Base-by-base conservation (phyloP, 2,888 invertebrate species). In the Eupithecia abbreviata region DNA sequence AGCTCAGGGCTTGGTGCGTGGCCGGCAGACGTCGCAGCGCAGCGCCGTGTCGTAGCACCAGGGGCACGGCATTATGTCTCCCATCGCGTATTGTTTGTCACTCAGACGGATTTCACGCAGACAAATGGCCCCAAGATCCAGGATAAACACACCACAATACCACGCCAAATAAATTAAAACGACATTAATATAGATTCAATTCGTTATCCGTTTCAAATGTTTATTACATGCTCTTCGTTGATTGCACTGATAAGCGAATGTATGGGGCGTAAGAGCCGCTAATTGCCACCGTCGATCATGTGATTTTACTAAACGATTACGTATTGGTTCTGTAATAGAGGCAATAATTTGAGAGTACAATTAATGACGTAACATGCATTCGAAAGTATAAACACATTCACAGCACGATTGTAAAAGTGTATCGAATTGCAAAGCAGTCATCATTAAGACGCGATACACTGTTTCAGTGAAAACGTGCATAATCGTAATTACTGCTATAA, bases 81-180 rank as follows among this genome's bases (percentile, higher is more conserved):
- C 83, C 79, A 82, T 83, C 77, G 86, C 85, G 88, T 89, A 95
- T 95, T 95, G 94, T 95, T 90, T 91, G 94, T 93, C 94, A 94
- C 91, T 95, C 94, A 93, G 84, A 79, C 82, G 85, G 88, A 89
- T 89, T 91, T 91, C 92, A 88, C 88, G 85, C 88, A 91, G 94
- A 94, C 94, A 94, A 95, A 95, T 95, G 91, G 92, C 89, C 87
- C 82, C 87, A 86, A 90, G 89, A 90, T 89, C 81, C 88, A 83
- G 90, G 88, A 90, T 90, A 89, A 90, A 89, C 89, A 89, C 87
- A 87, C 87, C 84, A 89, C 89, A 89, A 89, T 86, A 87, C 86
- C 80, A 82, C 82, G 82, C 83, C 84, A 90, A 91, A 89, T 87
- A 90, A 91, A 92, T 90, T 91, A 90, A 92, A 92, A 90, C 84